phyloP scores from a whole-genome alignment of 2,888 invertebrate species.

The Abscondita cerata region DNA sequence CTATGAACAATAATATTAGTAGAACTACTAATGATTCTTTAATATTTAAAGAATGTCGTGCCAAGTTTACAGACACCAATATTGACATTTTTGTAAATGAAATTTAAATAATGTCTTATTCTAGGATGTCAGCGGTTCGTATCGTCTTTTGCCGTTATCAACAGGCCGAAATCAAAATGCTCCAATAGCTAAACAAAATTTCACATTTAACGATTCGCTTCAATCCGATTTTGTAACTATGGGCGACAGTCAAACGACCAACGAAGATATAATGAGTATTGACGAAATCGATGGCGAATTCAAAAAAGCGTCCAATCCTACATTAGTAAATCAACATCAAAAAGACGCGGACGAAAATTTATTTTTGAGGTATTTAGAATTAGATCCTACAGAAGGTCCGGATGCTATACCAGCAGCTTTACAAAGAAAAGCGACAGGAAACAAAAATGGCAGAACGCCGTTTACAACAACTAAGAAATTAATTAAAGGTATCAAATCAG shows the following conservation, averaged over 20 bases:
- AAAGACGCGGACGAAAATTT: slow-evolving; percentile 77
- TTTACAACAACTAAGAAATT: slow-evolving; percentile 79
- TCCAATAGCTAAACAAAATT: slow-evolving; percentile 44
- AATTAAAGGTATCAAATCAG: slow-evolving; percentile 59
- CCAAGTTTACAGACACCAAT: no score
- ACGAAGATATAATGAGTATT: slow-evolving; percentile 56
- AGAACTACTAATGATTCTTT: no score
- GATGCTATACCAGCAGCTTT: slow-evolving; percentile 65
- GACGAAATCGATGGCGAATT: slow-evolving; percentile 51
- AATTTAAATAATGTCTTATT: slow-evolving; percentile 32
- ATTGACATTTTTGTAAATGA: no score
- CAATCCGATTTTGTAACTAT: slow-evolving; percentile 44
- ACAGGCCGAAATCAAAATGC: slow-evolving; percentile 63
- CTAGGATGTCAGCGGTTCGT: slow-evolving; percentile 70
- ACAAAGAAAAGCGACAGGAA: slow-evolving; percentile 62
- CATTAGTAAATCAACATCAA: slow-evolving; percentile 59
- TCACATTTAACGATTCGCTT: slow-evolving; percentile 21
- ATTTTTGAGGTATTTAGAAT: slow-evolving; percentile 75
- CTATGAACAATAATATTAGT: no score
- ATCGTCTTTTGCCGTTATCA: slow-evolving; percentile 75
- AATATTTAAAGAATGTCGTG: no score
- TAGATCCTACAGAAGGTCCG: slow-evolving; percentile 75
- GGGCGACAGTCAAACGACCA: slow-evolving; percentile 60
- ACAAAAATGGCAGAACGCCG: slow-evolving; percentile 75
- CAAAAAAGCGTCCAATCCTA: slow-evolving; percentile 46